phyloP scores from a whole-genome alignment of 2,888 invertebrate species.

The Uloborus plumipes region DNA sequence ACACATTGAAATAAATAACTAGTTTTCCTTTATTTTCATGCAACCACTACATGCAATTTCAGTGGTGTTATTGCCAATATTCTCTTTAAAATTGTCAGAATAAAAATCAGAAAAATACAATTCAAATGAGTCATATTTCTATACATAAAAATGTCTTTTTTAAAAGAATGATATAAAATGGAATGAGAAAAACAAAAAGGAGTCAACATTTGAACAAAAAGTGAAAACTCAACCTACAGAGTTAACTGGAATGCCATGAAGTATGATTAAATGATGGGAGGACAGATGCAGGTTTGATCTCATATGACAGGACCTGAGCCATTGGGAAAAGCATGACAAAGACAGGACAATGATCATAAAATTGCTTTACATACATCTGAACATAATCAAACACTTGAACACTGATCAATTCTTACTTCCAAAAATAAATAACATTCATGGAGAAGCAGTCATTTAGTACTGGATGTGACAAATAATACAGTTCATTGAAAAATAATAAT shows the following conservation, averaged over 20 bases:
- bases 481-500: too few species aligned
- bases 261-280: constrained; percentile 39
- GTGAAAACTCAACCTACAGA: constrained; percentile 49
- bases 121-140: too few species aligned
- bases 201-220: background rate
- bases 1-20: too few species aligned
- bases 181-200: background rate
- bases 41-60: too few species aligned
- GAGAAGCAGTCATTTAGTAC: too few species aligned
- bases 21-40: too few species aligned
- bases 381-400: background rate
- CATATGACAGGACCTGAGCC: constrained; percentile 48
- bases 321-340: constrained; percentile 45
- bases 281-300: constrained; percentile 29
- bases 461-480: too few species aligned
- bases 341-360: constrained; percentile 15
- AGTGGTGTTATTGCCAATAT: too few species aligned
- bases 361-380: background rate
- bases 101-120: too few species aligned
- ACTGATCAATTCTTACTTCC: background rate
- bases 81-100: too few species aligned
- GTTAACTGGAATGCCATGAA: constrained; percentile 34
- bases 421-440: too few species aligned
- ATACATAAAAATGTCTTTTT: too few species aligned
- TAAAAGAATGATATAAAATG: background rate